A percentile compares a stretch with the other conserved stretches of the same genome.
These are phyloP conservation scores for Napeogenes inachia DNA, from an alignment of 2,888 invertebrate species.

Conservation along the genomic window DNA sequence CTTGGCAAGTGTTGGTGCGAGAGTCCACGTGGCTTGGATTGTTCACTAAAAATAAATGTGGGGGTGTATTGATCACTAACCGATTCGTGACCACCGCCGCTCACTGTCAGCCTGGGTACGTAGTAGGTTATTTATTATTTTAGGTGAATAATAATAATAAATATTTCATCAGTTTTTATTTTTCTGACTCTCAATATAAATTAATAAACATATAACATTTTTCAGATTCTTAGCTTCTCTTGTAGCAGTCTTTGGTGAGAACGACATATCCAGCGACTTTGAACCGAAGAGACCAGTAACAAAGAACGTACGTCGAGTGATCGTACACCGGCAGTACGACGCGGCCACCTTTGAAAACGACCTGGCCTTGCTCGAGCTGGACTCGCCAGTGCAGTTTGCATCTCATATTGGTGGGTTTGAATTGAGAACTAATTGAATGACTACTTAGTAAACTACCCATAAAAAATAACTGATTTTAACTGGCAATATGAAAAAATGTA, in stretches of 20 bases:
- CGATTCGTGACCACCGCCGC: slow-evolving; percentile 94
- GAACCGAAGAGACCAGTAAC: slow-evolving; percentile 87
- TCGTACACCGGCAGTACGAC: slow-evolving; percentile 92
- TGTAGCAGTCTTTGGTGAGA: slow-evolving; percentile 94
- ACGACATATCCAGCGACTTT: slow-evolving; percentile 90
- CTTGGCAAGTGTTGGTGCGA: slow-evolving; percentile 94
- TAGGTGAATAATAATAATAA: no score
- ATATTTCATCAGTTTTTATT: neutral
- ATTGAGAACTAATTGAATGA: neutral
- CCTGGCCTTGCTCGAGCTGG: slow-evolving; percentile 90
- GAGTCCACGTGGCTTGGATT: slow-evolving; percentile 96
- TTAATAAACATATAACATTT: slow-evolving; percentile 3
- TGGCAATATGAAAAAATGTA: no score
- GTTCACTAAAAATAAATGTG: slow-evolving; percentile 96
- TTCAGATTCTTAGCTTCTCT: slow-evolving; percentile 89
- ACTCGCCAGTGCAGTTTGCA: slow-evolving; percentile 88
- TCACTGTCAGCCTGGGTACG: slow-evolving; percentile 95
- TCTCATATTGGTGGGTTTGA: slow-evolving; percentile 79
- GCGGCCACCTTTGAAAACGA: slow-evolving; percentile 95
- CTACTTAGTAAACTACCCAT: no score
- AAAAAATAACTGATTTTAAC: no score
- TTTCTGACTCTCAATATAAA: neutral
- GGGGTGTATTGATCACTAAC: slow-evolving; percentile 93
- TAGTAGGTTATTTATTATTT: slow-evolving; percentile 14
- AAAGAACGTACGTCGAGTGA: slow-evolving; percentile 90